Percentiles rank a stretch among this genome's conserved stretches.
These are phyloP conservation scores for Muschampia plurimacula DNA, from an alignment of 2,888 invertebrate species.

Conservation along the genomic window DNA sequence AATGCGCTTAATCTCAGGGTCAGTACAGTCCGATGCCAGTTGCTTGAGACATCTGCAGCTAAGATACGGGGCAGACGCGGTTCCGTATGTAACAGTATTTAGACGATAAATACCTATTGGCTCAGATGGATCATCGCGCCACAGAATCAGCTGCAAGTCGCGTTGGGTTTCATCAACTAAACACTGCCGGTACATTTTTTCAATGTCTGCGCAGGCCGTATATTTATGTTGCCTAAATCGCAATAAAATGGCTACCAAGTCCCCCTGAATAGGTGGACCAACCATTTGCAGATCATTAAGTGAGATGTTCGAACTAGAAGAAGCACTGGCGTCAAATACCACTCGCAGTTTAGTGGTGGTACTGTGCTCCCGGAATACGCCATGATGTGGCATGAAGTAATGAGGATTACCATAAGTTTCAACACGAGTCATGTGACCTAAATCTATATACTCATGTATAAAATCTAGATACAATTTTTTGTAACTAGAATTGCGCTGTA, in stretches of 20 bases:
- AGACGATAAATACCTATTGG: slow-evolving; percentile 18
- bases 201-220: slow-evolving; percentile 31
- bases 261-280: slow-evolving; percentile 3
- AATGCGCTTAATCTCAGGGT: background rate
- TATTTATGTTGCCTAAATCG: slow-evolving; percentile 36
- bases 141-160: slow-evolving; percentile 38
- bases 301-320: background rate
- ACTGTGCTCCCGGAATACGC: slow-evolving; percentile 5
- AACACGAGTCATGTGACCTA: background rate
- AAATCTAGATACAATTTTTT: slow-evolving; percentile 3
- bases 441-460: slow-evolving; percentile 3
- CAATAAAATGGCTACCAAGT: slow-evolving; percentile 15
- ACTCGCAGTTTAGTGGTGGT: slow-evolving; percentile 5
- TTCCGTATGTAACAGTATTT: slow-evolving; percentile 24
- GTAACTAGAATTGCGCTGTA: slow-evolving; percentile 12
- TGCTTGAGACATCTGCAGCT: slow-evolving; percentile 3
- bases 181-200: slow-evolving; percentile 40
- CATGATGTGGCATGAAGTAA: slow-evolving; percentile 1
- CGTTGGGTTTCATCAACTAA: slow-evolving; percentile 31
- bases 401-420: background rate
- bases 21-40: background rate
- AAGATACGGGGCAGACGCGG: slow-evolving; percentile 14
- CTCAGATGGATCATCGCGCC: slow-evolving; percentile 33
- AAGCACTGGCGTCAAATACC: slow-evolving; percentile 1
- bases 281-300: background rate